Evolutionary conservation across 2,888 invertebrate genomes (phyloP).

Genomic region (Drosophila ustulata): DNA sequence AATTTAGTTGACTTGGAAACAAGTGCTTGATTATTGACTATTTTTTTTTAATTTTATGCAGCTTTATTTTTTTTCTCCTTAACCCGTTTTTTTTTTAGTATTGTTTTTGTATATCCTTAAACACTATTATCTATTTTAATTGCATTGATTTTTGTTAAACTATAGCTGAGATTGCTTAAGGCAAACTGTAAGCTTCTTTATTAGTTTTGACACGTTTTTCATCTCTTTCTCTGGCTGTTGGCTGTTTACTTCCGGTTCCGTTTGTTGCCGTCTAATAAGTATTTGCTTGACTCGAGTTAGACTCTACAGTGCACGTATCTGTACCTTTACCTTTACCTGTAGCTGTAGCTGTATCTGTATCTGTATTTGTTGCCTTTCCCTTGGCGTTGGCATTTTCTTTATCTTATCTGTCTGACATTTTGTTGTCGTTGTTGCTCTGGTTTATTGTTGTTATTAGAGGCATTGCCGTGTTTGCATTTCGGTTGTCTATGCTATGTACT

Average conservation of each 20-base stretch:
- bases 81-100: too few relatives aligned
- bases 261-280: background rate
- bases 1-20: background rate
- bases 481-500: constrained; percentile 42
- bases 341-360: constrained; percentile 2
- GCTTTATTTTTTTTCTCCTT: too few relatives aligned
- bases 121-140: too few relatives aligned
- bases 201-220: background rate
- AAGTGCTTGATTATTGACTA: background rate
- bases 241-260: constrained; percentile 20
- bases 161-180: too few relatives aligned
- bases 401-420: constrained; percentile 26
- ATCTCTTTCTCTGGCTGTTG: background rate
- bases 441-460: constrained; percentile 57
- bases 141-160: too few relatives aligned
- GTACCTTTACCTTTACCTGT: background rate
- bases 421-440: constrained; percentile 30
- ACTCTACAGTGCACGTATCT: constrained; percentile 1
- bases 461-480: constrained; percentile 56
- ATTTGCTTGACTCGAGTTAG: background rate
- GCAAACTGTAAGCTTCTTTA: background rate
- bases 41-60: background rate
- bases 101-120: too few relatives aligned
- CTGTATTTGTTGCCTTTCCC: constrained; percentile 16
- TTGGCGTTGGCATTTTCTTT: constrained; percentile 29